These are phyloP conservation scores for Aulostomus chinensis DNA, from an alignment of 2,797 vertebrate species.

Conservation along the genomic window DNA sequence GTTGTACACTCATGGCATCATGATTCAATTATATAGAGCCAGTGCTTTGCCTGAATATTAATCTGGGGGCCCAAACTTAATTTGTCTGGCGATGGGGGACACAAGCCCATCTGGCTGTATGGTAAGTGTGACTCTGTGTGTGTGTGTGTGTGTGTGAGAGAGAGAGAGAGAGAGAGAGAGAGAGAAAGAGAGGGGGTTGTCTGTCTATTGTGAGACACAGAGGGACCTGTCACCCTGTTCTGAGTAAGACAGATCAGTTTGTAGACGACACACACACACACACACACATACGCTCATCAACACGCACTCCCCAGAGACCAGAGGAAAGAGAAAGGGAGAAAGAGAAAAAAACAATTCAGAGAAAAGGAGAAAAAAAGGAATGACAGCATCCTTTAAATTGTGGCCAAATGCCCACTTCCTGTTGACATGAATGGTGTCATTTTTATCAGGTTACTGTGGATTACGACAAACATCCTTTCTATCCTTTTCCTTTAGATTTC, in stretches of 20 bases:
- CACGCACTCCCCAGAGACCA: conserved; percentile 15
- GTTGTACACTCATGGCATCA: conserved; percentile 74
- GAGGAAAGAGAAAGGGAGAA: conserved; percentile 4
- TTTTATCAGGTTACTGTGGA: conserved; percentile 22
- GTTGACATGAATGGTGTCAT: background rate
- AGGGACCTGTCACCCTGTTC: conserved; percentile 62
- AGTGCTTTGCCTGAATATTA: conserved; percentile 82
- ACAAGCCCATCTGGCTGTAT: conserved; percentile 73
- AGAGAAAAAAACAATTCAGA: conserved; percentile 7
- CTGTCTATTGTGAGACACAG: conserved; percentile 68
- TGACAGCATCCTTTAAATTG: conserved; percentile 11
- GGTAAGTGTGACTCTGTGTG: conserved; percentile 47
- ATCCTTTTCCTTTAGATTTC: conserved; percentile 9
- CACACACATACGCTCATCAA: conserved; percentile 6
- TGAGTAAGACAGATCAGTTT: conserved; percentile 70
- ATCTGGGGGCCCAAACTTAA: conserved; percentile 78
- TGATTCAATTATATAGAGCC: conserved; percentile 79
- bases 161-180: conserved; percentile 11
- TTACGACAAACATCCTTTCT: conserved; percentile 14
- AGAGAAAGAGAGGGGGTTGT: conserved; percentile 33
- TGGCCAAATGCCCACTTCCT: background rate
- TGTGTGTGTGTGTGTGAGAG: conserved; percentile 18
- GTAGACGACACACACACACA: conserved; percentile 15
- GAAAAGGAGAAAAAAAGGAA: conserved; percentile 4
- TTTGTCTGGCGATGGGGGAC: conserved; percentile 77